These are phyloP conservation scores for Venusia cambrica DNA, from an alignment of 2,888 invertebrate genomes.

Conservation along the genomic window DNA sequence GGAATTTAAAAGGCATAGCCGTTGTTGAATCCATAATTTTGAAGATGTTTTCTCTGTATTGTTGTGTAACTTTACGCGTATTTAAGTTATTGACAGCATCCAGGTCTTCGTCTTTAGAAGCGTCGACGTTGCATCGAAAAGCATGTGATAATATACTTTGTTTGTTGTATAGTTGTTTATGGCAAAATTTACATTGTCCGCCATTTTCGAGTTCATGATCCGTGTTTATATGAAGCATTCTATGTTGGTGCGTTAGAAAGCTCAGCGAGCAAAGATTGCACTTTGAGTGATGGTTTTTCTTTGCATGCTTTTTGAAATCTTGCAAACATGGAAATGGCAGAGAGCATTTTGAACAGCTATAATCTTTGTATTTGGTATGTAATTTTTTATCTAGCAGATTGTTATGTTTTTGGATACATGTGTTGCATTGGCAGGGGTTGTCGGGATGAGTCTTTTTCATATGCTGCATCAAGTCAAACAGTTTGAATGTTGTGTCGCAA, in stretches of 20 bases:
- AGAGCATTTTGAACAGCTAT: slow-evolving; percentile 50
- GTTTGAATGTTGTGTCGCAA: slow-evolving; percentile 47
- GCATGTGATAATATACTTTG: slow-evolving; percentile 56
- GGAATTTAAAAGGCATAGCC: slow-evolving; percentile 62
- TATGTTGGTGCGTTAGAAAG: slow-evolving; percentile 47
- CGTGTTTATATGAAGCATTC: slow-evolving; percentile 54
- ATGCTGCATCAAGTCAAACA: slow-evolving; percentile 54
- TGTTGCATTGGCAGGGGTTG: slow-evolving; percentile 41
- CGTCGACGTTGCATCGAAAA: slow-evolving; percentile 39
- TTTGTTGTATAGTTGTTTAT: slow-evolving; percentile 49
- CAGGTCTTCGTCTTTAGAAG: slow-evolving; percentile 2
- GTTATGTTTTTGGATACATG: slow-evolving; percentile 51
- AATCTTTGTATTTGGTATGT: slow-evolving; percentile 46
- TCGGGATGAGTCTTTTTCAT: slow-evolving; percentile 51
- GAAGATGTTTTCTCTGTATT: slow-evolving; percentile 51
- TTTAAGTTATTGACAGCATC: slow-evolving; percentile 33
- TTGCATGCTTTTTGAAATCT: slow-evolving; percentile 48
- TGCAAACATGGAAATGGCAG: slow-evolving; percentile 40
- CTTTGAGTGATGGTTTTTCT: slow-evolving; percentile 47
- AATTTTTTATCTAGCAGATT: slow-evolving; percentile 55
- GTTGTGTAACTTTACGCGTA: slow-evolving; percentile 43
- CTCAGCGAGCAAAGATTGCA: slow-evolving; percentile 60
- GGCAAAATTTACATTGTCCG: slow-evolving; percentile 53
- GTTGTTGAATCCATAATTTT: slow-evolving; percentile 61
- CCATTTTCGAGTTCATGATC: slow-evolving; percentile 44